Base-by-base conservation (phyloP, 1,140 invertebrate species). In the Battus philenor region DNA sequence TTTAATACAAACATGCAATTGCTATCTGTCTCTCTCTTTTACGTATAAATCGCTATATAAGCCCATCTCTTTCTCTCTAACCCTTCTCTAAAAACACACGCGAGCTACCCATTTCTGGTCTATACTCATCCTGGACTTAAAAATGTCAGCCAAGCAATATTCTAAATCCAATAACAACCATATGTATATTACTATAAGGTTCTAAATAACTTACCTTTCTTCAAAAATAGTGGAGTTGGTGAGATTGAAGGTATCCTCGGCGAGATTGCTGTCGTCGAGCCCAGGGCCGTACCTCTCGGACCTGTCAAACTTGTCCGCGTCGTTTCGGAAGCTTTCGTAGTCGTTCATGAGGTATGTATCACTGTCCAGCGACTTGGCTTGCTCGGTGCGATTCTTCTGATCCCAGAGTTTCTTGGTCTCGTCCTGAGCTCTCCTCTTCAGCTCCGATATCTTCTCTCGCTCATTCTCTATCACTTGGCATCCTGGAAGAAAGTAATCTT, bases 391-490 rank as follows among this genome's bases (percentile, higher is more conserved):
- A 22, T 43, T 55, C 29, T 63, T 53, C 44, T 81, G 68, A 52
- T 95, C 93, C 94, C 94, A 97, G 58, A 95, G 90, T 4, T 91
- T 91, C 30, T 92, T 91, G 0, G 95, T 95, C 81, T 97, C 95
- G 68, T 96, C 93, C 66, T 96, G 95, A 0, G 94, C 94, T 44
- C 94, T 87, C 44, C 93, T 90, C 67, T 97, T 96, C 30, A 97
- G 77, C 66, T 96, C 95, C 43, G 92, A 91, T 17, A 98, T 93
- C 64, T 95, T 90, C 58, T 93, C 91, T 39, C 94, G 87, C 81
- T 97, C 95, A 68, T 97, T 93, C 67, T 96, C 95, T 64, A 97
- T 96, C 27, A 97, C 94, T 88, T 95, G 92, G 61, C 92, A 93
- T 43, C 94, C 94, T 95, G 58, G 2, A 39, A 49, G 8, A n/a